Evolutionary conservation across 2,113 vertebrate species (phyloP), one percentile per base, ranked within the genome.

Genomic region (Apteryx owenii): DNA sequence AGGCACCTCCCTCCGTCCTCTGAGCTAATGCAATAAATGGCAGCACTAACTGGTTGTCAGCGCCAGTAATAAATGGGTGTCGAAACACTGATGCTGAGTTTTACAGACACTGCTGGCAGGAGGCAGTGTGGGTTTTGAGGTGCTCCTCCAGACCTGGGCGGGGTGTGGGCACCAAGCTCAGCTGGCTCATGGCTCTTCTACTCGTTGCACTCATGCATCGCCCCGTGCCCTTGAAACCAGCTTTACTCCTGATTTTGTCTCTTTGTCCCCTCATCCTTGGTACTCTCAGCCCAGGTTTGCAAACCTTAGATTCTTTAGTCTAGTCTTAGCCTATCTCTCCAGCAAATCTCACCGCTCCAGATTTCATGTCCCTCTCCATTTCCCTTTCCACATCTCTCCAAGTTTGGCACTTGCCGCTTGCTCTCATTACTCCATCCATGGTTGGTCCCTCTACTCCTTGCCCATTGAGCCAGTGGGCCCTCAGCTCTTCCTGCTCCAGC

Each of bases 21-120:
- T 0, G 2, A 70, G 28, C 80, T 48, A 48, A 23, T 51, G 42
- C 29, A 42, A 6, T 71, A 29, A 42, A 46, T 0, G 1, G 29
- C n/a, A 40, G 38, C 40, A 29, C 46, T 64, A 28, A 36, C 48
- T 26, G 16, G 23, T 48, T 54, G n/a, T 40, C 54, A 29, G 15
- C 6, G 28, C 5, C n/a, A 21, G 48, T n/a, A 54, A 10, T 13
- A 62, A 81, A 42, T 31, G 29, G 53, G 38, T 42, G 38, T 17
- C 31, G 38, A 33, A 33, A 42, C 7, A 9, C 23, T 36, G n/a
- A 19, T 21, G 33, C 25, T 36, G 48, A 36, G 23, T 51, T 69
- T 36, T 36, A 36, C n/a, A 42, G 33, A 15, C 12, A 29, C 53
- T 76, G 28, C 14, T 58, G 38, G 40, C 40, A 56, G 20, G 29